Base-by-base conservation (phyloP, 2,797 vertebrate species). In the Esox lucius region DNA sequence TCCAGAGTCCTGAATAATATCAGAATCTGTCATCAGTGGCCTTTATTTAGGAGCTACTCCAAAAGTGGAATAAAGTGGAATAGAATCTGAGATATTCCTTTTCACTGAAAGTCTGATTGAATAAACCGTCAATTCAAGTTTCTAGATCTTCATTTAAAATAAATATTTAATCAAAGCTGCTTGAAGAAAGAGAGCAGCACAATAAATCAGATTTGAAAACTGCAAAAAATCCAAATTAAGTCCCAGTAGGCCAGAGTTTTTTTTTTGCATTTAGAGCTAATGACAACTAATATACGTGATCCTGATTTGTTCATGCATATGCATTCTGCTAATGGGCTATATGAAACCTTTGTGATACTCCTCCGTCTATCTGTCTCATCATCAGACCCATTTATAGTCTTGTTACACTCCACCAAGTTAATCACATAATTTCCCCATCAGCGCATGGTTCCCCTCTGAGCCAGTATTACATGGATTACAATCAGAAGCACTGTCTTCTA, bases 401-500 rank as follows among this genome's bases (percentile, higher is more conserved):
- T 84, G 73, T 19, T 84, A 70, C 72, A 39, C 82, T 80, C 78
- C 82, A 82, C 73, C 84, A 84, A 86, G 81, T 82, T 84, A 88
- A 87, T 87, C 85, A 80, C 73, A 83, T 85, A 66, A 88, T 88
- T 89, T 88, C 80, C 87, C 87, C 88, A 88, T 86, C 79, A 80
- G 74, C 71, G 71, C 81, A 70, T 75, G 59, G 87, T 87, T 85
- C 72, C 80, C 85, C 86, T 83, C 82, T 79, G 78, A 89, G 88
- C 85, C 80, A 78, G 81, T 81, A 86, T 87, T 86, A 56, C 28
- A 26, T 16, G 85, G 87, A 89, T 91, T 83, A 86, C 80, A 74
- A 66, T 76, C 56, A 53, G 28, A 53, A 69, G 74, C 61, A 35
- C 49, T 61, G 83, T 83, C 81, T 87, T 81, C 85, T 90, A 90